Evolutionary conservation across 2,888 invertebrate genomes (phyloP), one percentile per base, ranked within the genome.

Genomic region (Caenorhabditis doughertyi): DNA sequence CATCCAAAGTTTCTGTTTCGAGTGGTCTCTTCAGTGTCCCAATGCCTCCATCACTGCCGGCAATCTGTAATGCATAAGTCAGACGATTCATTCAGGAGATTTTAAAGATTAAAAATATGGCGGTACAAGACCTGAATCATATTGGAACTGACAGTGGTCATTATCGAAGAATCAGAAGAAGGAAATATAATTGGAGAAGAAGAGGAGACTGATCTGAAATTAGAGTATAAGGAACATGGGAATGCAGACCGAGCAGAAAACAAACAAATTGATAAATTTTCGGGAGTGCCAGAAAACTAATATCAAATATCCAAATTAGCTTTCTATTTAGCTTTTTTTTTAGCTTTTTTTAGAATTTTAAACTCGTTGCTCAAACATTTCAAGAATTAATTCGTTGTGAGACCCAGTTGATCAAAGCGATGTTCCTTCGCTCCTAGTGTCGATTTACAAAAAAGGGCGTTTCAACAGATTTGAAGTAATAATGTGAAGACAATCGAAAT

Each of bases 61-160:
- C 29, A 18, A 47, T 53, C 77, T 77, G 68, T 62, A 77, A 77
- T 44, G n/a, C 13, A 9, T 18, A 25, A 47, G 51, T 11, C 3
- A 29, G 23, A 56, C 18, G 32, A 11, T 18, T 56, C 18, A 47
- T 29, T 47, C 0, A 23, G 27, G n/a, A 35, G 39, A 39, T 35
- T 29, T 16, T 16, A 3, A 27, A 64, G 39, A 55, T 27, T 42
- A 16, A 27, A 62, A 64, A 53, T 49, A 65, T 44, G 21, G 32
- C 27, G 60, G 53, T 60, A 62, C 60, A 68, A 77, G 77, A 77
- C 77, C 77, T 77, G 77, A 77, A 77, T 77, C 42, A 62, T 42
- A 67, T 60, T 65, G 47, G 65, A 65, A 65, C 35, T 70, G 60
- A 77, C 42, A 68, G 44, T 68, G 68, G 53, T 77, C 77, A 77